phyloP scores from a whole-genome alignment of 1,140 invertebrate genomes.

The Mesaphorura yosii region DNA sequence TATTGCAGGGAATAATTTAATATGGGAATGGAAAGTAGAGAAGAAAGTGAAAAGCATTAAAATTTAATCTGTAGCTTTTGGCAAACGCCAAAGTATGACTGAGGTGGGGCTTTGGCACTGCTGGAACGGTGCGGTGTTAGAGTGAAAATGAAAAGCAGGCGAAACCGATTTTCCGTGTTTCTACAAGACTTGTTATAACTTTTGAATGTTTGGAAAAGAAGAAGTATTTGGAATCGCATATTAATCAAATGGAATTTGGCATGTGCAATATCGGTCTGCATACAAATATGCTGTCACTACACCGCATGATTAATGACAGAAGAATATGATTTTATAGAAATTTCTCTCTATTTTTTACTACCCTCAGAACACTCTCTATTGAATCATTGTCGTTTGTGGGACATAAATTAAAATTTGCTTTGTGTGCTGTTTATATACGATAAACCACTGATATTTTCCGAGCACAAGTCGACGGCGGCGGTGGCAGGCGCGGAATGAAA shows the following conservation, averaged over 20 bases:
- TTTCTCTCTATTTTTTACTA: slow-evolving; percentile 28
- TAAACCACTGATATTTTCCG: slow-evolving; percentile 25
- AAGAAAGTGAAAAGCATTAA: slow-evolving; percentile 17
- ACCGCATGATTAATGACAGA: slow-evolving; percentile 33
- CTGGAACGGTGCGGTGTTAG: neutral
- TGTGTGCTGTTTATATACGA: slow-evolving; percentile 29
- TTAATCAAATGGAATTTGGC: slow-evolving; percentile 34
- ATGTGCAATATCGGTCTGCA: slow-evolving; percentile 33
- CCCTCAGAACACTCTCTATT: slow-evolving; percentile 27
- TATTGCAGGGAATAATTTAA: no score
- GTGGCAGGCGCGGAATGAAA: no score
- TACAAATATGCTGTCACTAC: slow-evolving; percentile 34
- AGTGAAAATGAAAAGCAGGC: neutral
- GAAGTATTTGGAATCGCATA: slow-evolving; percentile 32
- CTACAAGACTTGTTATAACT: neutral
- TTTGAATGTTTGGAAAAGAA: neutral
- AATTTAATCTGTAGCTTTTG: slow-evolving; percentile 21
- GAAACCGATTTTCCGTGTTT: slow-evolving; percentile 7
- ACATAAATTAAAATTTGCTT: slow-evolving; percentile 34
- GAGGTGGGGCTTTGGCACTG: neutral
- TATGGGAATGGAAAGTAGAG: slow-evolving; percentile 12
- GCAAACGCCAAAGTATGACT: no score
- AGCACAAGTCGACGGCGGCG: no score
- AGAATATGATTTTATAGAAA: slow-evolving; percentile 33
- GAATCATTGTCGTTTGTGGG: slow-evolving; percentile 32